phyloP scores from a whole-genome alignment of 2,113 vertebrate species.

The Andinoacara biseriatus region DNA sequence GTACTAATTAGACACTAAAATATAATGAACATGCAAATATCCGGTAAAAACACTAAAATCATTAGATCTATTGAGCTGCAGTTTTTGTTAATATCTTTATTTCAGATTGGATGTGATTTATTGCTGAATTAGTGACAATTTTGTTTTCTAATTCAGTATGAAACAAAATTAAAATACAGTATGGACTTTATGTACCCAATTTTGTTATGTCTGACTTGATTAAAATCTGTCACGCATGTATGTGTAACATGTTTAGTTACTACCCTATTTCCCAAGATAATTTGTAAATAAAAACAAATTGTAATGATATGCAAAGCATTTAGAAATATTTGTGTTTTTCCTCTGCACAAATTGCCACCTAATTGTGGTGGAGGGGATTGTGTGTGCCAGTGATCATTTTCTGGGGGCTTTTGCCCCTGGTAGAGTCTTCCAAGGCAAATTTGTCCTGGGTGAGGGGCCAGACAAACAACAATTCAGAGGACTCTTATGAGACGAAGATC shows the following conservation, averaged over 20 bases:
- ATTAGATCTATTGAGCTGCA: conserved; percentile 66
- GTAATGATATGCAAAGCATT: not conserved
- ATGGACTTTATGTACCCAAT: conserved; percentile 9
- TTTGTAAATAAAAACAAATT: not conserved
- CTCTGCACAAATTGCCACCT: no score
- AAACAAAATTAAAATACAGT: conserved; percentile 7
- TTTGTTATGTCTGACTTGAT: not conserved
- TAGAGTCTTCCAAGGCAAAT: no score
- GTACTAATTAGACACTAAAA: conserved; percentile 72
- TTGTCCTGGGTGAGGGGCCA: no score
- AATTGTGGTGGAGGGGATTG: no score
- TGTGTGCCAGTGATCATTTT: no score
- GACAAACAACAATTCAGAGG: no score
- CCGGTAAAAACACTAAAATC: conserved; percentile 63
- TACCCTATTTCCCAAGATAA: not conserved
- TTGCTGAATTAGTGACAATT: conserved; percentile 48
- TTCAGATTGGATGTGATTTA: conserved; percentile 53
- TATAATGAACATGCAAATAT: conserved; percentile 74
- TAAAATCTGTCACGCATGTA: not conserved
- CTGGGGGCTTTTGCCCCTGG: no score
- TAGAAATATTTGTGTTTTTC: no score
- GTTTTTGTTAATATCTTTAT: conserved; percentile 55
- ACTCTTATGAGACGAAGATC: no score
- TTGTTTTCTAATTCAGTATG: not conserved
- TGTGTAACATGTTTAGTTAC: not conserved